Evolutionary conservation across 2,797 vertebrate species (phyloP), one percentile per base, ranked within the genome.

Genomic region (Miichthys miiuy): DNA sequence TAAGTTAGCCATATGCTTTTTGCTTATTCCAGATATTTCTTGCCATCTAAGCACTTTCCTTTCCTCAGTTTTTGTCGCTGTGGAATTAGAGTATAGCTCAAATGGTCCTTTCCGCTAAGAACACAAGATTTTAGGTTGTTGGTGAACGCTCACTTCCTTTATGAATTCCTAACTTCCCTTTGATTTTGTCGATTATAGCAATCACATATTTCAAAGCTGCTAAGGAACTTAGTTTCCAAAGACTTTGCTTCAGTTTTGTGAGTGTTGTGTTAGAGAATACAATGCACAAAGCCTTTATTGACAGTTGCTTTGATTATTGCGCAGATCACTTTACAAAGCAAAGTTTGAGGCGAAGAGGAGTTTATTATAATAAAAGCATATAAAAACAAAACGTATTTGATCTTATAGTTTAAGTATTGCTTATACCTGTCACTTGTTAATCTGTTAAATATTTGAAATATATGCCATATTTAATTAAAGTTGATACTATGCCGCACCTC

Each of bases 191-290:
- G 81, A 51, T 55, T 86, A 84, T 68, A 85, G 76, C 81, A 86
- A 89, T 87, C 75, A 81, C 48, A 56, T 87, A 78, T 86, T 87
- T 86, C 48, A 83, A 85, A 91, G 90, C 93, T 92, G 91, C 93
- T 91, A 83, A 51, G 72, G 63, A 86, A 79, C 42, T 78, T 84
- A 42, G 79, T 72, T 85, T 81, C 88, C 87, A 89, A 86, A 91
- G 87, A 90, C 41, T 80, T 78, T 79, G 90, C 87, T 91, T 91
- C 61, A 44, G 72, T 82, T 87, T 63, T 60, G 67, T 82, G 81
- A 57, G 68, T 77, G 51, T 72, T 66, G 57, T 89, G 80, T 76
- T 79, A 88, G 84, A 88, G 57, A 64, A 80, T 75, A 72, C 5
- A 9, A 85, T 84, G 85, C 77, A 84, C 83, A 91, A 88, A 78